Evolutionary conservation across 2,113 vertebrate genomes (phyloP).

Genomic region (Oceanites oceanicus): DNA sequence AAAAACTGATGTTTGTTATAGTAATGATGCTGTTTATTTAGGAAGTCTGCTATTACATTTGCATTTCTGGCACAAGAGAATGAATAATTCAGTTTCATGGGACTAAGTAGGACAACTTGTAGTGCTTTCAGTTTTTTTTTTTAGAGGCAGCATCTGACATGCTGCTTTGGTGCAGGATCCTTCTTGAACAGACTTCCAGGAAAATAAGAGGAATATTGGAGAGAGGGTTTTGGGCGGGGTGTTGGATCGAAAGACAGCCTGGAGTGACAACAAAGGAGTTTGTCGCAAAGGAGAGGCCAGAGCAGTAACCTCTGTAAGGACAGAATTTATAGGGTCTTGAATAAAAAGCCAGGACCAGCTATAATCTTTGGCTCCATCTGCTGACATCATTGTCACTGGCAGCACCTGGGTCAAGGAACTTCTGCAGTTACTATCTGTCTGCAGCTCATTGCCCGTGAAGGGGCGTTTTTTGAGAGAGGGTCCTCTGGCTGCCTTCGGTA

Average conservation of each 20-base stretch:
- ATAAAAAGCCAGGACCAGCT: neutral
- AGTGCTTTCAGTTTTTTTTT: neutral
- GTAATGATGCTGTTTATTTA: neutral
- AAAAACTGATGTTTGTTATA: neutral
- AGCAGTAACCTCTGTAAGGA: neutral
- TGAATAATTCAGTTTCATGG: conserved; percentile 5
- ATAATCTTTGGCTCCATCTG: conserved; percentile 43
- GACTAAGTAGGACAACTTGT: neutral
- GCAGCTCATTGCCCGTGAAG: neutral
- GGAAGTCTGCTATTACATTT: neutral
- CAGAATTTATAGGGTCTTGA: neutral
- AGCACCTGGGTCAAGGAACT: neutral
- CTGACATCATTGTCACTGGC: neutral
- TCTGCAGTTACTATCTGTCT: neutral
- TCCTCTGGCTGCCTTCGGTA: neutral
- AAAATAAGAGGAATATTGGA: neutral
- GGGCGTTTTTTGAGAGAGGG: neutral
- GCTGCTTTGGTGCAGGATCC: neutral
- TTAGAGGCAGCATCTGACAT: neutral
- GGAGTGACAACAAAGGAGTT: neutral
- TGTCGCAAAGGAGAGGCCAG: neutral
- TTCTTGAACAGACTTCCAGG: neutral
- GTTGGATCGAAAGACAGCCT: neutral
- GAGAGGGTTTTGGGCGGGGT: neutral
- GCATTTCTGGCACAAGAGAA: neutral